Conservation (phyloP, 2,797 vertebrate genomes). For the Tragopan temminckii region DNA sequence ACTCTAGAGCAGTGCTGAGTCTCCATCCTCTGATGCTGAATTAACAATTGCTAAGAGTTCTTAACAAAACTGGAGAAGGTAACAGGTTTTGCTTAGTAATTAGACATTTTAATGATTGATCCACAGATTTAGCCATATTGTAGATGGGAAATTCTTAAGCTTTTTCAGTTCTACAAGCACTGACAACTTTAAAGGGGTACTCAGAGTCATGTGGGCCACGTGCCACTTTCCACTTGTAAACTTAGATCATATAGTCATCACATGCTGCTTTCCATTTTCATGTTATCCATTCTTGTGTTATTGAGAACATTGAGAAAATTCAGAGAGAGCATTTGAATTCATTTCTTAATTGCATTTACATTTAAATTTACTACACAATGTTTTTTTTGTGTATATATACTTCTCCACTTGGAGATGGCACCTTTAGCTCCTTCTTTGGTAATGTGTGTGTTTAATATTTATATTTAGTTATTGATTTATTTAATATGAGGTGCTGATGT, state of each 20-base stretch:
- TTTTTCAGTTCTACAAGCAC: not conserved
- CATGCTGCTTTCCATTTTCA: not conserved
- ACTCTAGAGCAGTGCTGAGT: not conserved
- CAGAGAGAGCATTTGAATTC: not conserved
- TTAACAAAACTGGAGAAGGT: not conserved
- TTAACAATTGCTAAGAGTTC: not conserved
- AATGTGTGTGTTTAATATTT: not conserved
- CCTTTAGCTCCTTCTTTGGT: slow-evolving; percentile 4
- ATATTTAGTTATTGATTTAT: too few species aligned
- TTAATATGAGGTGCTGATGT: not conserved
- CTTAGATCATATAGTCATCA: not conserved
- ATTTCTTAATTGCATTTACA: not conserved
- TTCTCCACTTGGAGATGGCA: not conserved
- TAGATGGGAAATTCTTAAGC: not conserved
- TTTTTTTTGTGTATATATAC: not conserved
- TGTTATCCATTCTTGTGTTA: not conserved
- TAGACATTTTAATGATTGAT: not conserved
- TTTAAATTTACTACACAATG: not conserved
- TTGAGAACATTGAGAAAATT: not conserved
- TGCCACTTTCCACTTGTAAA: not conserved
- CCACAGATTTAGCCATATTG: not conserved
- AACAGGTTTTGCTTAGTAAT: not conserved
- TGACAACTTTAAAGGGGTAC: not conserved
- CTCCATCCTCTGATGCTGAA: not conserved
- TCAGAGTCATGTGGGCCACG: not conserved